Percentiles rank a stretch among this genome's conserved stretches.
phyloP scores from a whole-genome alignment of 2,113 vertebrate species.

The Hassar affinis region DNA sequence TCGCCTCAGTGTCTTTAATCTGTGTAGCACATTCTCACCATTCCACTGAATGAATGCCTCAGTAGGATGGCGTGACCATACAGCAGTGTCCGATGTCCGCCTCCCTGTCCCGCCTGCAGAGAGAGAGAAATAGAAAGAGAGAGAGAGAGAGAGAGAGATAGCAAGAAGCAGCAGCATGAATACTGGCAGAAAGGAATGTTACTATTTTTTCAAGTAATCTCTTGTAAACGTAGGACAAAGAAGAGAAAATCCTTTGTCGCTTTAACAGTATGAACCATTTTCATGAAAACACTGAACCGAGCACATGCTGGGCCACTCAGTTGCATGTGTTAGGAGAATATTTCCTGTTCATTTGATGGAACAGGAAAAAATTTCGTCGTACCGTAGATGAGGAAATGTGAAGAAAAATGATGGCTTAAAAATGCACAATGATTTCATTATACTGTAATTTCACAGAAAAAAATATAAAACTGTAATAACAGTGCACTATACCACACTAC shows the following conservation, averaged over 20 bases:
- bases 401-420: background rate
- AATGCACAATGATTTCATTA: background rate
- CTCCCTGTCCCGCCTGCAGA: slow-evolving; percentile 85
- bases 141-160: slow-evolving; percentile 13
- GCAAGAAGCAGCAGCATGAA: background rate
- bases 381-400: slow-evolving; percentile 66
- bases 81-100: slow-evolving; percentile 91
- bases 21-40: slow-evolving; percentile 77
- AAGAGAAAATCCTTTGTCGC: slow-evolving; percentile 14
- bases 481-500: slow-evolving; percentile 6
- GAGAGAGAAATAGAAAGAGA: slow-evolving; percentile 43
- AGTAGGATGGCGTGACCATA: slow-evolving; percentile 95
- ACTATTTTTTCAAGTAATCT: slow-evolving; percentile 12
- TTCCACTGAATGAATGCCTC: slow-evolving; percentile 90
- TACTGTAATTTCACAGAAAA: background rate
- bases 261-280: slow-evolving; percentile 30
- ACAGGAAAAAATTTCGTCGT: slow-evolving; percentile 60
- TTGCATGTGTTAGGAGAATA: slow-evolving; percentile 44
- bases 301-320: slow-evolving; percentile 42
- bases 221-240: background rate
- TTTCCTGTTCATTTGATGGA: slow-evolving; percentile 58
- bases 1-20: slow-evolving; percentile 36
- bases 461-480: background rate
- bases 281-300: slow-evolving; percentile 17
- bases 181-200: slow-evolving; percentile 4